Conservation (phyloP, 2,113 vertebrate species). For the Amblyopsis rosae region DNA sequence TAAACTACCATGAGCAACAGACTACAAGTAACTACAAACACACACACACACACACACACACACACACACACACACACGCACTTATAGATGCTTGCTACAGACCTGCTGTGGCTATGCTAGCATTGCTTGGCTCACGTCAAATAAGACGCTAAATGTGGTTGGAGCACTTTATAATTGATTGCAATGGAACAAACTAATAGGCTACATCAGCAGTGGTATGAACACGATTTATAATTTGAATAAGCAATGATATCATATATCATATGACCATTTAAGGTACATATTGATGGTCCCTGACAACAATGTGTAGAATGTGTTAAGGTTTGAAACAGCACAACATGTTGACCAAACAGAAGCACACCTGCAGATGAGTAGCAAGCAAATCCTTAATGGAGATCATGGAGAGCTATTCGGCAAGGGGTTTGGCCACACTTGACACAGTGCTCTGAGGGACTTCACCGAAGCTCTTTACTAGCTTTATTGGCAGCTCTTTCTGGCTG, state of each 20-base stretch:
- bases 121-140: constrained; percentile 24
- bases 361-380: constrained; percentile 59
- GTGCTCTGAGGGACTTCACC: constrained; percentile 39
- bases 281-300: no score
- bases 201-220: no score
- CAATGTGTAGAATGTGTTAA: not conserved
- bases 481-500: constrained; percentile 31
- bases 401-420: constrained; percentile 55
- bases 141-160: not conserved
- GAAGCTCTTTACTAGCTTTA: constrained; percentile 39
- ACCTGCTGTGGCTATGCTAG: constrained; percentile 52
- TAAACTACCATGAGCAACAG: constrained; percentile 54
- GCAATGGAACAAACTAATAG: not conserved
- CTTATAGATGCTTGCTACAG: constrained; percentile 61
- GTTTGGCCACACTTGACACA: constrained; percentile 38
- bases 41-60: not conserved
- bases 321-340: not conserved
- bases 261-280: no score
- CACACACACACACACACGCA: not conserved
- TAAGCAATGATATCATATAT: no score
- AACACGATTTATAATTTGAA: no score
- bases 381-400: constrained; percentile 37
- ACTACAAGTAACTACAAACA: constrained; percentile 23
- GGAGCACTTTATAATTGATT: not conserved
- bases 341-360: constrained; percentile 39